These are phyloP conservation scores for Adelges cooleyi DNA, from an alignment of 1,140 invertebrate genomes.

Conservation along the genomic window DNA sequence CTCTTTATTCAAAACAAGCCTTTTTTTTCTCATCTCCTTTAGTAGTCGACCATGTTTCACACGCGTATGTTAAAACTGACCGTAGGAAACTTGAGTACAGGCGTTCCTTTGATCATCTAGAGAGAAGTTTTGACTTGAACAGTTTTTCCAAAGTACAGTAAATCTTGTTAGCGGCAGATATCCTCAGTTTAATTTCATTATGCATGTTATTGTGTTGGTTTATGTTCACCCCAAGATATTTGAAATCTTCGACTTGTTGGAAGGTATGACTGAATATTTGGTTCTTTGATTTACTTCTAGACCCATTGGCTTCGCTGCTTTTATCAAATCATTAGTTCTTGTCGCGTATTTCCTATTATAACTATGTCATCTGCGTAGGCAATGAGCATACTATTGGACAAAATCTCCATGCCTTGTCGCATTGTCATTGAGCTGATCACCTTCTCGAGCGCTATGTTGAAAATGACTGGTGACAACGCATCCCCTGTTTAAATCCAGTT, in stretches of 20 bases:
- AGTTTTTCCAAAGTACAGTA: not conserved
- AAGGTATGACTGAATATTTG: not conserved
- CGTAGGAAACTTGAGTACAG: not conserved
- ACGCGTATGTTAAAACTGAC: not conserved
- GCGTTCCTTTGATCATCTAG: not conserved
- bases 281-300: not conserved
- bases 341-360: not conserved
- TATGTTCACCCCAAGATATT: not conserved
- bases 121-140: not conserved
- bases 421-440: not conserved
- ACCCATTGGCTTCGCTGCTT: not conserved
- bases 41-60: not conserved
- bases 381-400: not conserved
- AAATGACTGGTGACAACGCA: not conserved
- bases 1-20: too few species aligned
- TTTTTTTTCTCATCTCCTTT: not conserved
- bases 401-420: not conserved
- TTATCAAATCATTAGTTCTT: not conserved
- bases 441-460: constrained; percentile 1
- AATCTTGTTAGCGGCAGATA: not conserved
- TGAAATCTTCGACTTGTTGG: not conserved
- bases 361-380: not conserved
- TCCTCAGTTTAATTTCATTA: not conserved
- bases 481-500: not conserved
- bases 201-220: not conserved